Evolutionary conservation across 1,140 invertebrate species (phyloP).

Genomic region (Trissolcus basalis): DNA sequence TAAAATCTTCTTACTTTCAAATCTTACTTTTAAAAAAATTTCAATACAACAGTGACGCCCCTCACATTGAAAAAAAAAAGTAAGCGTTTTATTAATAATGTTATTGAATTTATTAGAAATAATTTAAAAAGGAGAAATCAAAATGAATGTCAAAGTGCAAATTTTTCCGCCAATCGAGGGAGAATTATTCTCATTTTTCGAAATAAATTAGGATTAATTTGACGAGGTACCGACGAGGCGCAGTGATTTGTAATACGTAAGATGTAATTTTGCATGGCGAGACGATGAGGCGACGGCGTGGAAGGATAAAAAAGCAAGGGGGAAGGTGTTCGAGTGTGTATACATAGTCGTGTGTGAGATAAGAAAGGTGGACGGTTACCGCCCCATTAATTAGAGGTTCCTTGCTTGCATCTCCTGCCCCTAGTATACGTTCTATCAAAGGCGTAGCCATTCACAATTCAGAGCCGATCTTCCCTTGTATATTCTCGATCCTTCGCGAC

Average conservation of each 20-base stretch:
- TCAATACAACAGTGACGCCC: too few species aligned
- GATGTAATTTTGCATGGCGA: slow-evolving; percentile 44
- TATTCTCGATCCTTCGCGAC: slow-evolving; percentile 52
- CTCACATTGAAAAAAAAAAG: too few species aligned
- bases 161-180: slow-evolving; percentile 42
- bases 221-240: slow-evolving; percentile 32
- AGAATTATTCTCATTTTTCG: slow-evolving; percentile 48
- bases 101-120: too few species aligned
- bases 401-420: slow-evolving; percentile 61
- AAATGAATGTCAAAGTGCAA: slow-evolving; percentile 32
- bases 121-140: too few species aligned
- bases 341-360: slow-evolving; percentile 56
- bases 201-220: slow-evolving; percentile 52
- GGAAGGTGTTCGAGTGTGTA: slow-evolving; percentile 46
- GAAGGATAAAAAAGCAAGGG: slow-evolving; percentile 15
- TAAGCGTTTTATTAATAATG: too few species aligned
- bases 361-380: slow-evolving; percentile 67
- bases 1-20: too few species aligned
- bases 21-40: too few species aligned
- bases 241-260: slow-evolving; percentile 38
- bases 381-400: slow-evolving; percentile 74
- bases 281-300: slow-evolving; percentile 21
- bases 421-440: slow-evolving; percentile 62
- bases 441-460: slow-evolving; percentile 70
- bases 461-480: slow-evolving; percentile 58